Evolutionary conservation across 2,113 vertebrate species (phyloP), one percentile per base, ranked within the genome.

Genomic region (rabbit (Oryctolagus cuniculus)): DNA sequence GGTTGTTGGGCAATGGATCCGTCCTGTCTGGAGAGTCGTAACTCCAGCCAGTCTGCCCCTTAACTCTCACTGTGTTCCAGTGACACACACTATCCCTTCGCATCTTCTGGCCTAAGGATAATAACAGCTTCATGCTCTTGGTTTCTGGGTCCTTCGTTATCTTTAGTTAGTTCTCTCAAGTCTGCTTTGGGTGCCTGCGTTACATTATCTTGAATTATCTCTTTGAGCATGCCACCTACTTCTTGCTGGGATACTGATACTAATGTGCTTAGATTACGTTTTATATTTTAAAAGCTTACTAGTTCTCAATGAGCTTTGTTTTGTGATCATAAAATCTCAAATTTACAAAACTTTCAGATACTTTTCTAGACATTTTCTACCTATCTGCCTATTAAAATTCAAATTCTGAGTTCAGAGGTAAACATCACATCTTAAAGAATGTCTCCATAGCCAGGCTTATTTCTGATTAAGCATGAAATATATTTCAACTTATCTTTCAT

Each of bases 201-300:
- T 83, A 34, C n/a, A 24, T 34, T 51, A 27, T 34, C 16, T 90
- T 58, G 36, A 77, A 58, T 55, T n/a, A 73, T 13, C 10, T 36
- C 58, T 53, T 77, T 95, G 79, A 96, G 58, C 31, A 69, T 44
- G n/a, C 19, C 51, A 63, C 16, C n/a, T 80, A 51, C 31, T 83
- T 91, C 51, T 70, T 95, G 63, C 75, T 77, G 67, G 44, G 51
- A 53, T 2, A 51, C 24, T 75, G 67, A 70, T 53, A 51, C 31
- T 34, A 63, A 63, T 21, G 70, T 73, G 24, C 75, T 82, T 82
- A 63, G 36, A 79, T 49, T 69, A 86, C 84, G 79, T 61, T 78
- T 91, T 29, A 53, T 38, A 64, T 66, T 17, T 61, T 17, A 44
- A 49, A 24, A 93, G 73, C 53, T 55, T 34, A 49, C 9, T 25